Percentiles rank a stretch among this genome's conserved stretches.
Evolutionary conservation across 2,113 vertebrate species (phyloP).

Genomic region (Campylomormyrus numenius): DNA sequence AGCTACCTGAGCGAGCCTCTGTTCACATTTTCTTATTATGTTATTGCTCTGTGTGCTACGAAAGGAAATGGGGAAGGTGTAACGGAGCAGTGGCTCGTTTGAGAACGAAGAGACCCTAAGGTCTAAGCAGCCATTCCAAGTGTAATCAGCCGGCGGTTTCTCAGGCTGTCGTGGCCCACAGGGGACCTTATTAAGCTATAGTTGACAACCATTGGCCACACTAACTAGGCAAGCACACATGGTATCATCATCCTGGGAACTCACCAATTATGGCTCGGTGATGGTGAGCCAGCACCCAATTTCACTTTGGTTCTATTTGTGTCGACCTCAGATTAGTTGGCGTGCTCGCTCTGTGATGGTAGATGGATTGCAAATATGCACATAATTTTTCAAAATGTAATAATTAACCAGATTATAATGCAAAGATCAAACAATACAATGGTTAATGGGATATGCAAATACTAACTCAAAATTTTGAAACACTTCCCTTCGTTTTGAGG

Average conservation of each 20-base stretch:
- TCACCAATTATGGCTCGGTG: neutral
- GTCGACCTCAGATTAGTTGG: neutral
- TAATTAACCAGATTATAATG: neutral
- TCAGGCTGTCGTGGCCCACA: neutral
- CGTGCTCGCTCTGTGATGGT: neutral
- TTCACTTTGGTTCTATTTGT: neutral
- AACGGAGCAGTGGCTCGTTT: neutral
- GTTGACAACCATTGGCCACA: conserved; percentile 1
- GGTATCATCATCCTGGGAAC: neutral
- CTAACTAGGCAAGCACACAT: conserved; percentile 1
- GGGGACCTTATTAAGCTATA: conserved; percentile 12
- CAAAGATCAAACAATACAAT: neutral
- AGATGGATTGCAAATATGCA: neutral
- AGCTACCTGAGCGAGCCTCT: neutral
- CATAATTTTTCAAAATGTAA: neutral
- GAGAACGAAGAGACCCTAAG: neutral
- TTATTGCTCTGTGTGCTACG: neutral
- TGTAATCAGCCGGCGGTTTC: neutral
- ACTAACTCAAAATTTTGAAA: neutral
- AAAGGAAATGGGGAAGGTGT: neutral
- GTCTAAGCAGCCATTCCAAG: neutral
- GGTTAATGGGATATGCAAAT: conserved; percentile 4
- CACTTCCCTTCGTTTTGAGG: neutral
- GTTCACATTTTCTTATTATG: conserved; percentile 9
- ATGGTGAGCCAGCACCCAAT: neutral